phyloP scores from a whole-genome alignment of 2,888 invertebrate species.

The Parnassius apollo region DNA sequence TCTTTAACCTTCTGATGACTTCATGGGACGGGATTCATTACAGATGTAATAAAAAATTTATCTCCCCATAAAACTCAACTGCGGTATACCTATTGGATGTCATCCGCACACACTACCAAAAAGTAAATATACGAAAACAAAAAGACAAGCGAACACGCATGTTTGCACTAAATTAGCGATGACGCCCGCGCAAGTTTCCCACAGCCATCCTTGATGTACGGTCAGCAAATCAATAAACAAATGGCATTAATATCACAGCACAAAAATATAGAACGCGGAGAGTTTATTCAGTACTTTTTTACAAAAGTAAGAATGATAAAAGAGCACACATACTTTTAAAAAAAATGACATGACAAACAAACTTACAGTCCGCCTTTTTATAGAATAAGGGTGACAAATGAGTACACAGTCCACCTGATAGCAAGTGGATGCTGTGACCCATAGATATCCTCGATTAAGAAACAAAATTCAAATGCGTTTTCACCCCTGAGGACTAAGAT shows the following conservation, averaged over 20 bases:
- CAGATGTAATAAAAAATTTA: constrained; percentile 7
- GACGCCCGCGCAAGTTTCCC: constrained; percentile 67
- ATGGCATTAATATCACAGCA: background rate
- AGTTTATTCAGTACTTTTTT: too few species aligned
- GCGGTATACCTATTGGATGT: constrained; percentile 29
- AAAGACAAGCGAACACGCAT: constrained; percentile 53
- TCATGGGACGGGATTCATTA: constrained; percentile 14
- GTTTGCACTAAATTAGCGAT: constrained; percentile 70
- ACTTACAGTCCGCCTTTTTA: too few species aligned
- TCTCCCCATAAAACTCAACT: constrained; percentile 7
- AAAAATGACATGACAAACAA: too few species aligned
- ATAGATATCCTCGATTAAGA: too few species aligned
- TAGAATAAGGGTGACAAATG: too few species aligned
- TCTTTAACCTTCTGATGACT: constrained; percentile 11
- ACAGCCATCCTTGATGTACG: constrained; percentile 51
- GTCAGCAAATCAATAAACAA: constrained; percentile 39
- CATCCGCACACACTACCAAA: constrained; percentile 36
- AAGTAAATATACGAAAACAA: constrained; percentile 45
- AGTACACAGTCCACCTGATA: too few species aligned
- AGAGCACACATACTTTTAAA: too few species aligned
- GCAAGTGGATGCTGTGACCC: too few species aligned
- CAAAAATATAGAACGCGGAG: too few species aligned
- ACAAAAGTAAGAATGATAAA: too few species aligned
- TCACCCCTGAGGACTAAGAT: too few species aligned
- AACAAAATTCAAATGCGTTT: too few species aligned